Conservation (phyloP, 2,888 invertebrate genomes). For the Drosophila prostipennis region DNA sequence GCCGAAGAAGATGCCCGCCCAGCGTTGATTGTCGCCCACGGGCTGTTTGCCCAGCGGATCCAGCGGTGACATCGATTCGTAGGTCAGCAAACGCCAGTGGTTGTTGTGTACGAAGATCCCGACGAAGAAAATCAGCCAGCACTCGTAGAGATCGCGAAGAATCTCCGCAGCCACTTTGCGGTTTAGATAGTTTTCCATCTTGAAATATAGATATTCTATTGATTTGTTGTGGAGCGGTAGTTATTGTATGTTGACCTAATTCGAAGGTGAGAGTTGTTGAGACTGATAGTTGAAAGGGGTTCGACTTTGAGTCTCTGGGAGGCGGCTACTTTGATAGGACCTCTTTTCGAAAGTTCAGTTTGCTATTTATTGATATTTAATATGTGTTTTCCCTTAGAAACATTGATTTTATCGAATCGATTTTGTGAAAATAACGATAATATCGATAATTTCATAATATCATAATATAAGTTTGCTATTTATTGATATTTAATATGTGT, state of each 20-base stretch:
- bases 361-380: no score
- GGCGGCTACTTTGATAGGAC: background rate
- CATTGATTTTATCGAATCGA: no score
- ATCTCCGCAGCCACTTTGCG: background rate
- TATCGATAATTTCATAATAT: no score
- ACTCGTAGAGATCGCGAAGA: conserved; percentile 1
- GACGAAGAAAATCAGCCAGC: background rate
- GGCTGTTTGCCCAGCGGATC: background rate
- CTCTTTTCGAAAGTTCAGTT: background rate
- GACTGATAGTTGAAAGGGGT: no score
- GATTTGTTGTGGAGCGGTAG: background rate
- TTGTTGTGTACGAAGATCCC: background rate
- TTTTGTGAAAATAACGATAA: no score
- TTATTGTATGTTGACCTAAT: background rate
- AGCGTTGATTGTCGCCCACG: background rate
- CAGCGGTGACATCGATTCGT: background rate
- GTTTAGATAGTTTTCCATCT: background rate
- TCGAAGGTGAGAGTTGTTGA: no score
- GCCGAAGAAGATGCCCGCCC: background rate
- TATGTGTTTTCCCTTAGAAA: no score
- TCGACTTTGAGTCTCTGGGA: no score
- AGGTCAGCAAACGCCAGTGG: background rate
- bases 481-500: no score
- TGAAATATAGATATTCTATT: no score
- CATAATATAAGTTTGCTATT: no score